A percentile compares a stretch with the other conserved stretches of the same genome.
phyloP scores from a whole-genome alignment of 2,113 vertebrate genomes.

The Tonatia bakeri region DNA sequence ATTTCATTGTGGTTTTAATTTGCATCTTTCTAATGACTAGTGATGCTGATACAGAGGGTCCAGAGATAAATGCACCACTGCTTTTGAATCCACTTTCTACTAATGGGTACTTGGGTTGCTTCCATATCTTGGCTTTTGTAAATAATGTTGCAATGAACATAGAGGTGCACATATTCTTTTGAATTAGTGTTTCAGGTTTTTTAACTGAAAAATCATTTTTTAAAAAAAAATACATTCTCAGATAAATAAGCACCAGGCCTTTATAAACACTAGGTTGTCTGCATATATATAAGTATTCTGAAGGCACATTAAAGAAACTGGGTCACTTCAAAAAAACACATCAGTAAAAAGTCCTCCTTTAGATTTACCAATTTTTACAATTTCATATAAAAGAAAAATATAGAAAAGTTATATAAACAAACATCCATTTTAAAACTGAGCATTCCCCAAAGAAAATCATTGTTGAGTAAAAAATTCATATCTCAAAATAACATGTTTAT shows the following conservation, averaged over 20 bases:
- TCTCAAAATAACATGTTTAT: background rate
- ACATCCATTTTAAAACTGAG: background rate
- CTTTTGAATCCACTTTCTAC: background rate
- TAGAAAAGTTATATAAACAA: background rate
- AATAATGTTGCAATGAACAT: background rate
- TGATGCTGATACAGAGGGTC: too few species aligned
- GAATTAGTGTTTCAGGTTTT: background rate
- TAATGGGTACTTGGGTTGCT: background rate
- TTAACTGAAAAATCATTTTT: background rate
- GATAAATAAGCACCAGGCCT: background rate
- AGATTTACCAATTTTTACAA: background rate
- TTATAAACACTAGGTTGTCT: background rate
- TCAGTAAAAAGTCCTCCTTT: background rate
- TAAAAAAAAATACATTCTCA: background rate
- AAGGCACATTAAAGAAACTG: background rate
- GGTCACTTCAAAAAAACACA: background rate
- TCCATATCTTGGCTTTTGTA: background rate
- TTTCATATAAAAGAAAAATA: background rate
- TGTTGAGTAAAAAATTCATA: background rate
- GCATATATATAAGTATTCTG: background rate
- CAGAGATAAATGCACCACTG: background rate
- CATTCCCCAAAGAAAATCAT: background rate
- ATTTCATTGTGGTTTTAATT: too few species aligned
- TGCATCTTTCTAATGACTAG: too few species aligned
- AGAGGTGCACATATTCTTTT: background rate